A percentile compares a stretch with the other conserved stretches of the same genome.
These are phyloP conservation scores for Orcinus orca DNA, from an alignment of 2,113 vertebrate genomes.

Conservation along the genomic window DNA sequence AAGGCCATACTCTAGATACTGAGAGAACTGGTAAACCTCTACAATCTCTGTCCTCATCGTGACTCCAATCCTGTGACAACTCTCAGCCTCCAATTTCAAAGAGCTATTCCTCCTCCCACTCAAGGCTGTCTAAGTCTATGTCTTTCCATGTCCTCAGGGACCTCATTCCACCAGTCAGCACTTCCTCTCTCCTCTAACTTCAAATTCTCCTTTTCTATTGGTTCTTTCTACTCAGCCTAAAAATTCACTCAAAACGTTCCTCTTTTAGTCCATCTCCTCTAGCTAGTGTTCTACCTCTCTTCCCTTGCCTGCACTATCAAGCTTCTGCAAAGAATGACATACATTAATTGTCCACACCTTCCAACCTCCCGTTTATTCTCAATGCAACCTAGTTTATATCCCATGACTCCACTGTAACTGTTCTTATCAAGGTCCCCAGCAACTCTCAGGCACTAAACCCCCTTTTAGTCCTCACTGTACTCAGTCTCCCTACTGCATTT, in stretches of 20 bases:
- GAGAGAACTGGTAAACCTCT: not conserved
- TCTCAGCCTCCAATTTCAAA: not conserved
- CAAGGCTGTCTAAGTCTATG: not conserved
- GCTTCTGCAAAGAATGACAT: constrained; percentile 30
- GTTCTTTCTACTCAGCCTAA: not conserved
- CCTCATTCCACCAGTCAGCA: not conserved
- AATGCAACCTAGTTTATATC: not conserved
- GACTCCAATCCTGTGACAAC: not conserved
- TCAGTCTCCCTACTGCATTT: not conserved
- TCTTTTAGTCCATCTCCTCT: not conserved
- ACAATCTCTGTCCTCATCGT: not conserved
- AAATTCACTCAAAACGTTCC: not conserved
- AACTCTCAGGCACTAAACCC: not conserved
- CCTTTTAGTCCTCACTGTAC: not conserved
- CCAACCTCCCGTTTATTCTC: not conserved
- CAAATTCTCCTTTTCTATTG: not conserved
- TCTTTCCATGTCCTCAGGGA: not conserved
- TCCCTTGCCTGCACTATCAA: not conserved
- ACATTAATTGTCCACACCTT: not conserved
- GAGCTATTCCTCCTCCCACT: not conserved
- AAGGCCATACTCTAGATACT: too few relatives aligned
- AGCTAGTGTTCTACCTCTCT: not conserved
- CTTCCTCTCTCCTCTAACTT: not conserved
- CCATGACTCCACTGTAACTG: not conserved
- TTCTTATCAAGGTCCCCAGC: not conserved